Conservation (phyloP, 2,888 invertebrate species). For the Siphlonurus alternatus region DNA sequence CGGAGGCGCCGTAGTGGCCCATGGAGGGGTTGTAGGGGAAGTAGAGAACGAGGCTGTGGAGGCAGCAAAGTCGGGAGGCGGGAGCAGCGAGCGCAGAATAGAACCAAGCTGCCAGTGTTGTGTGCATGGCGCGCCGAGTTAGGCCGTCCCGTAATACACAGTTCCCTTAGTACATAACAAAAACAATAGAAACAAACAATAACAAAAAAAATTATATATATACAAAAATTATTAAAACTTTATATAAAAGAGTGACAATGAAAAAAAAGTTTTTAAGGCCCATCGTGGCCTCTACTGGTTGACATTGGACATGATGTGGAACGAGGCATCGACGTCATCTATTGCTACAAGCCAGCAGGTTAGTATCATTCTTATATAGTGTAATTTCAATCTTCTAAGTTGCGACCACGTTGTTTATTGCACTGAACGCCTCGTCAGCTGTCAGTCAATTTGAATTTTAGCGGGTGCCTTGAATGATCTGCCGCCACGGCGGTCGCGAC, state of each 20-base stretch:
- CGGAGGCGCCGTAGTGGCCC: too few species aligned
- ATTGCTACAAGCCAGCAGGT: not conserved
- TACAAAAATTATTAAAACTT: not conserved
- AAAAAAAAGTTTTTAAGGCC: not conserved
- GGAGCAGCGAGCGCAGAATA: not conserved
- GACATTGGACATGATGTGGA: not conserved
- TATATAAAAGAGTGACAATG: not conserved
- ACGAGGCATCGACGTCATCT: not conserved
- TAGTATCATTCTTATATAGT: too few species aligned
- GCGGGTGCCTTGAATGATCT: not conserved
- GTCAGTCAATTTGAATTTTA: not conserved
- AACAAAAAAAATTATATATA: not conserved
- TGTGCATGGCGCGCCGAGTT: slow-evolving; percentile 2
- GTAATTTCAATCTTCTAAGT: too few species aligned
- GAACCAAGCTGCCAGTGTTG: not conserved
- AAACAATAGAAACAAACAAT: not conserved
- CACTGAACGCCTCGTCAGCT: not conserved
- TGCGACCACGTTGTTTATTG: too few species aligned
- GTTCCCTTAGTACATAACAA: not conserved
- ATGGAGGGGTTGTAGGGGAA: not conserved
- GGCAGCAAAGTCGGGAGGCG: not conserved
- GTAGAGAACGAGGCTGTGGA: not conserved
- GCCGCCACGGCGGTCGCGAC: not conserved
- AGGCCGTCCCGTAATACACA: not conserved
- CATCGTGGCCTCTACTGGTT: not conserved